A percentile compares a stretch with the other conserved stretches of the same genome.
phyloP scores from a whole-genome alignment of 2,113 vertebrate genomes.

The Strix uralensis region DNA sequence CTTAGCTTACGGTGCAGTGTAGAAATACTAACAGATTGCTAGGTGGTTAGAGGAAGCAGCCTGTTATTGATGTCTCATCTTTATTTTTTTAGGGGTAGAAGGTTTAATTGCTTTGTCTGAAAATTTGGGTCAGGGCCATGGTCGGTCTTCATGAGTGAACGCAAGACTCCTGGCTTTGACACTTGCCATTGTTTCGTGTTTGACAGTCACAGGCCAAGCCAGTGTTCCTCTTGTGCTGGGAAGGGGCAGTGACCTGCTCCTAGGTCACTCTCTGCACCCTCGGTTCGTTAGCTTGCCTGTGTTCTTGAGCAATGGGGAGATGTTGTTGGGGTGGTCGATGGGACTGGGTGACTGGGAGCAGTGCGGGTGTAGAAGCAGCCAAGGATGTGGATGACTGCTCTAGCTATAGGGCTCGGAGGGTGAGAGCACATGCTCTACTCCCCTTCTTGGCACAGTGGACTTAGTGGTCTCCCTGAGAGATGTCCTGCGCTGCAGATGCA shows the following conservation, averaged over 20 bases:
- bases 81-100: background rate
- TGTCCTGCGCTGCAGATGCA: background rate
- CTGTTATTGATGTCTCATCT: rapidly evolving
- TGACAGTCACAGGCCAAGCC: background rate
- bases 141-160: background rate
- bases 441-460: background rate
- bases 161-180: background rate
- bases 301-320: background rate
- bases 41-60: background rate
- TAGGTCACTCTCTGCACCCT: background rate
- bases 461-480: background rate
- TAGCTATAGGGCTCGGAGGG: background rate
- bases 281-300: rapidly evolving
- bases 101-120: background rate
- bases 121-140: background rate
- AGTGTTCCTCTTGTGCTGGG: rapidly evolving
- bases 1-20: background rate
- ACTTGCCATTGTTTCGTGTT: rapidly evolving
- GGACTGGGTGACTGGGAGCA: background rate
- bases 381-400: background rate
- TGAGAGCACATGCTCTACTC: background rate
- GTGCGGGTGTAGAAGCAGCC: background rate
- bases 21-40: background rate
- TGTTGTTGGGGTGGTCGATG: background rate
- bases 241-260: background rate